A percentile compares a stretch with the other conserved stretches of the same genome.
phyloP scores from a whole-genome alignment of 1,140 invertebrate genomes.

The Trigoniulus corallinus region DNA sequence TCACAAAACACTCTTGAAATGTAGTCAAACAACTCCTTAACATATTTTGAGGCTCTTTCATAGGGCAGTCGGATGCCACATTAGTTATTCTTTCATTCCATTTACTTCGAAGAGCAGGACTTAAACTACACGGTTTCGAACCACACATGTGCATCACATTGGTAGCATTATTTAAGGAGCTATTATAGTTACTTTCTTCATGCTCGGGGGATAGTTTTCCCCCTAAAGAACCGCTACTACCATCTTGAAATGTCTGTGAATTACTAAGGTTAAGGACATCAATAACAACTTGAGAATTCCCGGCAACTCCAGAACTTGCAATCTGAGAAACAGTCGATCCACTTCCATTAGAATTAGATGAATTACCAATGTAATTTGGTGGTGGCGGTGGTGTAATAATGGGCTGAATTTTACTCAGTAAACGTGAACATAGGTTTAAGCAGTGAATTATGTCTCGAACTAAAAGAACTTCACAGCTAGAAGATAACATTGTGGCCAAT shows the following conservation, averaged over 20 bases:
- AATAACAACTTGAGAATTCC: no score
- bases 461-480: conserved; percentile 37
- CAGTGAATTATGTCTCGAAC: conserved; percentile 43
- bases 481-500: conserved; percentile 36
- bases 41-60: conserved; percentile 10
- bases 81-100: no score
- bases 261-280: no score
- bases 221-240: no score
- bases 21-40: conserved; percentile 41
- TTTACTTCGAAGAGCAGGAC: no score
- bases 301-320: no score
- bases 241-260: no score
- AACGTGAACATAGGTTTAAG: conserved; percentile 51
- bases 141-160: no score
- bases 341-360: conserved; percentile 1
- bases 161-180: neutral
- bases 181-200: neutral
- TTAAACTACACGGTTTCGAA: no score
- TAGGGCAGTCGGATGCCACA: conserved; percentile 15
- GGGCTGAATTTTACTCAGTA: conserved; percentile 58
- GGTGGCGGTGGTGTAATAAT: conserved; percentile 24
- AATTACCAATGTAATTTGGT: no score
- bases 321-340: neutral
- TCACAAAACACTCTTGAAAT: conserved; percentile 48
- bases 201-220: neutral